Conservation (phyloP, 2,113 vertebrate species). For the Cynopterus brachyotis region DNA sequence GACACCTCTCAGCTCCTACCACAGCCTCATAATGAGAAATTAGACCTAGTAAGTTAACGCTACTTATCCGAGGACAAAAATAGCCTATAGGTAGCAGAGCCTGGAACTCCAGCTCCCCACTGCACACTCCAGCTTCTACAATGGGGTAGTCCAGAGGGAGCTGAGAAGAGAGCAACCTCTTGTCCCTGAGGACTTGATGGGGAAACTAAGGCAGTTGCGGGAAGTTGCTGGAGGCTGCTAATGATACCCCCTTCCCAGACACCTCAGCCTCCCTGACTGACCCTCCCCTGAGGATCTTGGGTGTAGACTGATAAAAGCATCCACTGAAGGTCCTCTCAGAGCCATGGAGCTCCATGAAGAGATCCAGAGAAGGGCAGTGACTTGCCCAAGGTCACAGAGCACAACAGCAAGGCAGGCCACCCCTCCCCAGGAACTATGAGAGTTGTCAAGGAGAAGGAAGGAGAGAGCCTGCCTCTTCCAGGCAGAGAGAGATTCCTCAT, state of each 20-base stretch:
- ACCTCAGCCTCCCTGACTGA: background rate
- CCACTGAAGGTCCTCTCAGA: background rate
- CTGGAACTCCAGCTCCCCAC: background rate
- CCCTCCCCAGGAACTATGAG: background rate
- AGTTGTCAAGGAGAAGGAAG: constrained; percentile 42
- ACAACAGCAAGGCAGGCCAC: background rate
- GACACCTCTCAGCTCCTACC: background rate
- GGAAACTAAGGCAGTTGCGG: background rate
- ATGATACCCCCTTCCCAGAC: too few relatives aligned
- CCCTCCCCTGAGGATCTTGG: background rate
- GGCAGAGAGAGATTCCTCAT: constrained; percentile 53
- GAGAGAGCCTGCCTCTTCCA: background rate
- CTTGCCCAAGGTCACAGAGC: constrained; percentile 4
- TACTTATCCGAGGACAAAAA: background rate
- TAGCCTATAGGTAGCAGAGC: background rate
- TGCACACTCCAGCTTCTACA: background rate
- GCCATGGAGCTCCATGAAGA: background rate
- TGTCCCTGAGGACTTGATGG: background rate
- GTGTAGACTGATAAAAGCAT: background rate
- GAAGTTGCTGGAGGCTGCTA: background rate
- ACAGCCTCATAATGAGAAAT: background rate
- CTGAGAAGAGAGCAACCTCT: background rate
- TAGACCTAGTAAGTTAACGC: background rate
- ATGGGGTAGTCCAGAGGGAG: background rate
- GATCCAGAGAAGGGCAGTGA: background rate